Evolutionary conservation across 92 coral and sea anemone genomes (phyloP).

Genomic region (Siderastrea siderea): DNA sequence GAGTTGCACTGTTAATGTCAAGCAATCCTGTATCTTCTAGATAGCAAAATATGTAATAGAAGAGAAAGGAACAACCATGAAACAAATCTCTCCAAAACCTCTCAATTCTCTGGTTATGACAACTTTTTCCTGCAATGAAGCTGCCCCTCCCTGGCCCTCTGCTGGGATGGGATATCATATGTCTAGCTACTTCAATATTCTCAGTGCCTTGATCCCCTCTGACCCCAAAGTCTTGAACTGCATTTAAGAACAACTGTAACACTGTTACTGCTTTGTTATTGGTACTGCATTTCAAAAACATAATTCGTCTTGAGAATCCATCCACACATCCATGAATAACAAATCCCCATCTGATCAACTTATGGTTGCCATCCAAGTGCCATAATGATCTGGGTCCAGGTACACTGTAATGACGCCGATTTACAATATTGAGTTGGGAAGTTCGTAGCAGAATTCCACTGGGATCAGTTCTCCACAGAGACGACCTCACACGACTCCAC

Average conservation of each 20-base stretch:
- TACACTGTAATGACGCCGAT: background rate
- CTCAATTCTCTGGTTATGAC: conserved; percentile 64
- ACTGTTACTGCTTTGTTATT: conserved; percentile 69
- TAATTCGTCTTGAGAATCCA: conserved; percentile 57
- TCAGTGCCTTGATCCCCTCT: conserved; percentile 74
- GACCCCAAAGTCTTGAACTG: conserved; percentile 56
- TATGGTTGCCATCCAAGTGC: background rate
- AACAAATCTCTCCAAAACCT: conserved; percentile 78
- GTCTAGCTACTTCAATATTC: conserved; percentile 65
- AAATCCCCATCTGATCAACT: conserved; percentile 63
- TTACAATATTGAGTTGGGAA: conserved; percentile 45
- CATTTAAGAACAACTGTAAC: conserved; percentile 53
- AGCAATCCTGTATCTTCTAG: conserved; percentile 58
- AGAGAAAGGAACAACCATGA: conserved; percentile 76
- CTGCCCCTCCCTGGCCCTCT: conserved; percentile 75
- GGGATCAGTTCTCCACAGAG: no score
- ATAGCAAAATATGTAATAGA: conserved; percentile 58
- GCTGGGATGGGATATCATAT: conserved; percentile 60
- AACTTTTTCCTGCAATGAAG: conserved; percentile 68
- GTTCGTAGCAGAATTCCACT: no score
- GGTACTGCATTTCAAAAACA: conserved; percentile 59
- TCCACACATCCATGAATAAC: conserved; percentile 66
- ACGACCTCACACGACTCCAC: no score
- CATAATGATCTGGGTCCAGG: no score
- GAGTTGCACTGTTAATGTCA: conserved; percentile 54